These are phyloP conservation scores for Abscondita cerata DNA, from an alignment of 2,888 invertebrate genomes.

Conservation along the genomic window DNA sequence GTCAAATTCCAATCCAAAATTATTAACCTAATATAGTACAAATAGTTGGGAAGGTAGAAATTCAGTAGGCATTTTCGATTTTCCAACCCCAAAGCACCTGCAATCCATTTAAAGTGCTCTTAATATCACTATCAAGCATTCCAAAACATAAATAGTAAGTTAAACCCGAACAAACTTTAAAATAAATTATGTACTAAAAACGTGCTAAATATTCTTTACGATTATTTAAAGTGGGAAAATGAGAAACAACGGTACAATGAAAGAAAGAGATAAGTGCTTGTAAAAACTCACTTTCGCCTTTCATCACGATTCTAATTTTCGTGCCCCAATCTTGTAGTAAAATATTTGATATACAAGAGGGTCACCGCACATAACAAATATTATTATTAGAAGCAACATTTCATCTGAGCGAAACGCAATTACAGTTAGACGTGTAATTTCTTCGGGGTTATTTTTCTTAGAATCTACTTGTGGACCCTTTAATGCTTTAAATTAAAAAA, in stretches of 20 bases:
- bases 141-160: no score
- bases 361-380: slow-evolving; percentile 11
- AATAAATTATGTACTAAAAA: no score
- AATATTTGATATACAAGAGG: slow-evolving; percentile 8
- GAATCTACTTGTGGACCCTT: no score
- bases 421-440: background rate
- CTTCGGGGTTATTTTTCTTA: no score
- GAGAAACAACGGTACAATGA: background rate
- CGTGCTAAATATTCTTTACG: no score
- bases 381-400: slow-evolving; percentile 5
- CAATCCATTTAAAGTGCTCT: slow-evolving; percentile 3
- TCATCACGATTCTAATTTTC: slow-evolving; percentile 11
- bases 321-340: slow-evolving; percentile 8
- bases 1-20: background rate
- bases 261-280: background rate
- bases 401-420: slow-evolving; percentile 2
- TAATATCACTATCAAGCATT: background rate
- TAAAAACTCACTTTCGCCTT: background rate
- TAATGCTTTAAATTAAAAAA: no score
- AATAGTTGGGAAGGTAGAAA: no score
- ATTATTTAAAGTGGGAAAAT: background rate
- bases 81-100: background rate
- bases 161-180: no score
- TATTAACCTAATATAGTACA: background rate
- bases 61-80: no score